A percentile compares a stretch with the other conserved stretches of the same genome.
phyloP scores from a whole-genome alignment of 2,888 invertebrate genomes.

The Taenaris catops region DNA sequence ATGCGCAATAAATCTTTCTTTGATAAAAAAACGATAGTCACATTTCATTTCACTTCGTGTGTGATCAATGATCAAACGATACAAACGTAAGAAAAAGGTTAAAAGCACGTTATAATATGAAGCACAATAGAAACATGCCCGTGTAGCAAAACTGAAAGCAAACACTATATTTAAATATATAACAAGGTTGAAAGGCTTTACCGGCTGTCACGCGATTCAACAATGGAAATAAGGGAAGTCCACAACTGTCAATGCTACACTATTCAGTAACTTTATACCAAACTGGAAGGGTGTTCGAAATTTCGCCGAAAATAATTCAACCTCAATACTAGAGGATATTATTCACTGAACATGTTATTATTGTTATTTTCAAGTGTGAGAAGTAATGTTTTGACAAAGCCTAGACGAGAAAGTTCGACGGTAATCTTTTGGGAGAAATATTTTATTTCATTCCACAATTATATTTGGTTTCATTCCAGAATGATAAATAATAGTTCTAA shows the following conservation, averaged over 20 bases:
- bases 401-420: too few relatives aligned
- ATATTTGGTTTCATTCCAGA: too few relatives aligned
- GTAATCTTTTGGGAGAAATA: too few relatives aligned
- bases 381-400: too few relatives aligned
- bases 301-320: slow-evolving; percentile 13
- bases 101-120: slow-evolving; percentile 2
- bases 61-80: not conserved
- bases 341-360: slow-evolving; percentile 1
- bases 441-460: too few relatives aligned
- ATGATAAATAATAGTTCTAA: too few relatives aligned
- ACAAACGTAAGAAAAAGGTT: not conserved
- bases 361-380: too few relatives aligned
- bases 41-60: slow-evolving; percentile 1
- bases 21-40: slow-evolving; percentile 17
- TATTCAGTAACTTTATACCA: slow-evolving; percentile 23
- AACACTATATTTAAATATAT: slow-evolving; percentile 21
- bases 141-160: slow-evolving; percentile 21
- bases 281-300: slow-evolving; percentile 19
- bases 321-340: not conserved
- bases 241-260: slow-evolving; percentile 27
- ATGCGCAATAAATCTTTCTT: slow-evolving; percentile 46
- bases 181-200: slow-evolving; percentile 23
- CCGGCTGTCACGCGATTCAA: slow-evolving; percentile 24
- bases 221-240: slow-evolving; percentile 26
- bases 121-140: slow-evolving; percentile 15